Base-by-base conservation (phyloP, 2,797 vertebrate genomes). In the Microctenopoma steveboyesi region DNA sequence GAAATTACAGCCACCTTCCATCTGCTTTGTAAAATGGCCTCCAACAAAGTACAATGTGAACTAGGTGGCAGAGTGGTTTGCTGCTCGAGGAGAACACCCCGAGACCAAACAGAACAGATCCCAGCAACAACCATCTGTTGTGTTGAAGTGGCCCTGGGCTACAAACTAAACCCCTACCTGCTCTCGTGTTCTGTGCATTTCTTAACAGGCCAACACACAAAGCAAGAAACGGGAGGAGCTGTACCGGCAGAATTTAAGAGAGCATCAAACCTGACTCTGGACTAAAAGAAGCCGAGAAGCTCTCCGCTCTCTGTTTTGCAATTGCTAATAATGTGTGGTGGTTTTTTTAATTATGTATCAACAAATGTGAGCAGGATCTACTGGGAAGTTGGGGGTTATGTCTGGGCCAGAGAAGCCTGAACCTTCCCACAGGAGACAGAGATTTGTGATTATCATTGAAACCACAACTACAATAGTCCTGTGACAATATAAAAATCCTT, bases 51-150 rank as follows among this genome's bases (percentile, higher is more conserved):
- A 70, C 72, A 84, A 52, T 74, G 63, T 78, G 75, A 88, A 87
- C 69, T 78, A 80, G 73, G 85, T 82, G 81, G 79, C 79, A 46
- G 74, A 67, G 63, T 75, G 80, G 85, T 74, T 74, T 22, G n/a
- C 65, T 43, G 84, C 87, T 83, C 11, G 85, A 90, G 89, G 89
- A 90, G 79, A 90, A 84, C 83, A 74, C 82, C 88, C 88, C 86
- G 87, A 73, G 87, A 90, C 70, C 89, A 91, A 90, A 89, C 81
- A 89, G 80, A 85, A 90, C 90, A 91, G 90, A 89, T 88, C 88
- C 84, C 88, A 87, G 83, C 78, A 49, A 88, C 81, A 81, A 86
- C 90, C 91, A 91, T 92, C 89, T 92, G 91, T 88, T 79, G 80
- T 79, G 81, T 56, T 65, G 72, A 61, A 61, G 81, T 30, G 40